Conservation (phyloP, 2,113 vertebrate genomes). For the Vanacampus margaritifer region DNA sequence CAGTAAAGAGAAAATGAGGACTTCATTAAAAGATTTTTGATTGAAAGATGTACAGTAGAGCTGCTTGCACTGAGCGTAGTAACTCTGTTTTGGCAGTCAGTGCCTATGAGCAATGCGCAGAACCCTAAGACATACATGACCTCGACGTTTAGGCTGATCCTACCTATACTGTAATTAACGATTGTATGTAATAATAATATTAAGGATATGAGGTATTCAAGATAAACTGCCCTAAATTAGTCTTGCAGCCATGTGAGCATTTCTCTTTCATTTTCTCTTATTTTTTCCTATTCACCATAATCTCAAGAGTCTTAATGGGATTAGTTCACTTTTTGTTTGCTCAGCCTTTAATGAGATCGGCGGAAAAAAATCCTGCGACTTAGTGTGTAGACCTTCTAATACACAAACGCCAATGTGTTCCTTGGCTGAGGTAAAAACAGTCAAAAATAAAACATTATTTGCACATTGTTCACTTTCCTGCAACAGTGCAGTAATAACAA, state of each 20-base stretch:
- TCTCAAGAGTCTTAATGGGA: not conserved
- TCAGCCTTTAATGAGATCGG: not conserved
- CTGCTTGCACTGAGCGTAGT: constrained; percentile 3
- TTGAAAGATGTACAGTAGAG: constrained; percentile 10
- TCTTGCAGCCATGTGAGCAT: not conserved
- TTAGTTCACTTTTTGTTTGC: not conserved
- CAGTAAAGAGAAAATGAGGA: constrained; percentile 30
- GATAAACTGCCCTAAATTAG: not conserved
- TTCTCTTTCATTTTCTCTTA: not conserved
- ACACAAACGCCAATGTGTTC: not conserved
- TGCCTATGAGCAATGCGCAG: not conserved
- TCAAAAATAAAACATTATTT: not conserved
- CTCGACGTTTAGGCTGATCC: not conserved
- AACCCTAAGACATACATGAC: not conserved
- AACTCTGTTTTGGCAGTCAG: not conserved
- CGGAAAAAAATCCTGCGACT: not conserved
- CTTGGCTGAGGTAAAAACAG: not conserved
- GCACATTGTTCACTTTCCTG: not conserved
- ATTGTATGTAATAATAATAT: not conserved
- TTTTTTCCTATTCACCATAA: not conserved
- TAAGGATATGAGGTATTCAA: not conserved
- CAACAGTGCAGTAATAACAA: not conserved
- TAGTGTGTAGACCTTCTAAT: not conserved
- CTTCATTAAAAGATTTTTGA: constrained; percentile 48
- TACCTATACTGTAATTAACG: not conserved